phyloP scores from a whole-genome alignment of 2,888 invertebrate species.

The Melieria omissa region DNA sequence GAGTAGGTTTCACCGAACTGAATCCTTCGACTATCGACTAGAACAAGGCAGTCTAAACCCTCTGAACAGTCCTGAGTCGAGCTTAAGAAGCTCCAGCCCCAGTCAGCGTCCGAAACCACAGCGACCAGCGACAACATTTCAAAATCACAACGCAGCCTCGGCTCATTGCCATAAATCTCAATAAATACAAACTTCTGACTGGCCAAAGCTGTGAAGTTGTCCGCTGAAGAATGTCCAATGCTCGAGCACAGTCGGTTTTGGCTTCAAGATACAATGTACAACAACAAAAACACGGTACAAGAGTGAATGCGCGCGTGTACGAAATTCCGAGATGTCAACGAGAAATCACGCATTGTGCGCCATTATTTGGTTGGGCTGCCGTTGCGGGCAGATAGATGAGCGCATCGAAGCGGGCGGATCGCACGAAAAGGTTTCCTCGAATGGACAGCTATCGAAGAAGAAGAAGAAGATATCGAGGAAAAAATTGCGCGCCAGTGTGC shows the following conservation, averaged over 20 bases:
- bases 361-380: constrained; percentile 19
- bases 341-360: constrained; percentile 54
- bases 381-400: constrained; percentile 1
- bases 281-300: background rate
- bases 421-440: background rate
- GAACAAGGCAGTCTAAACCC: no score
- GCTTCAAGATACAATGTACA: background rate
- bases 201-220: no score
- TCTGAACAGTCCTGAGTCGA: no score
- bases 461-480: constrained; percentile 4
- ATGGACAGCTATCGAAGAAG: background rate
- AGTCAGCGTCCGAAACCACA: no score
- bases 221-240: constrained; percentile 9
- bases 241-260: background rate
- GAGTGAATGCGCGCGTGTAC: constrained; percentile 60
- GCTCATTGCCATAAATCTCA: no score
- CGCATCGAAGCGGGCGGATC: constrained; percentile 30
- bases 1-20: no score
- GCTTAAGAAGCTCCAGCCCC: no score
- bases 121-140: no score
- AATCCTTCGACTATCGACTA: no score
- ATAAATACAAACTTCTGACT: no score
- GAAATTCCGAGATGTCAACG: constrained; percentile 63
- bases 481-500: constrained; percentile 12
- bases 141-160: no score